These are phyloP conservation scores for Sussaba pulchella DNA, from an alignment of 2,888 invertebrate species.

Conservation along the genomic window DNA sequence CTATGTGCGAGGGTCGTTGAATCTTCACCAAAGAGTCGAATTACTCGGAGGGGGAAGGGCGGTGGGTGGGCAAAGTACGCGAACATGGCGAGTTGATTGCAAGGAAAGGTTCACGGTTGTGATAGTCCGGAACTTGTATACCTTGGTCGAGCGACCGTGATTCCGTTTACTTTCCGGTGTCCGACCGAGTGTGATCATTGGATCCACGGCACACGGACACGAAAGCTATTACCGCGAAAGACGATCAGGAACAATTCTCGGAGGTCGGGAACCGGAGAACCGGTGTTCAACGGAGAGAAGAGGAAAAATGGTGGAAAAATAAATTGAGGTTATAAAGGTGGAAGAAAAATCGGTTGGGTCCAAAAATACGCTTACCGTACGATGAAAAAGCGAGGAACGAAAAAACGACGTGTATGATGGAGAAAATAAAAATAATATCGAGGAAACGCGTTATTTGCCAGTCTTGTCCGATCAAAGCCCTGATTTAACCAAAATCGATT, in stretches of 20 bases:
- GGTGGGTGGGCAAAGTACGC: too few relatives aligned
- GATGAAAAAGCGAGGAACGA: conserved; percentile 10
- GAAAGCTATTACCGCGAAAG: not conserved
- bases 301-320: not conserved
- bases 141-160: conserved; percentile 31
- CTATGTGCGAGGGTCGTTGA: too few relatives aligned
- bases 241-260: not conserved
- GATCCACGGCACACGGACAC: conserved; percentile 49
- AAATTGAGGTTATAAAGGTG: not conserved
- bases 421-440: conserved; percentile 35
- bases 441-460: conserved; percentile 32
- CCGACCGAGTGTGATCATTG: conserved; percentile 65
- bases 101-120: not conserved
- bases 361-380: not conserved
- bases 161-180: conserved; percentile 64
- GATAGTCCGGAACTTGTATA: not conserved
- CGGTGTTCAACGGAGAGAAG: not conserved
- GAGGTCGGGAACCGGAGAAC: not conserved
- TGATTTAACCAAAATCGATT: conserved; percentile 42
- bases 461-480: conserved; percentile 27
- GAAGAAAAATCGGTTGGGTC: not conserved
- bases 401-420: conserved; percentile 3
- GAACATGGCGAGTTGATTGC: not conserved
- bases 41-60: too few relatives aligned
- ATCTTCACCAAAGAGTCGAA: too few relatives aligned